Evolutionary conservation across 2,797 vertebrate genomes (phyloP).

Genomic region (Sebastes hubbsi): DNA sequence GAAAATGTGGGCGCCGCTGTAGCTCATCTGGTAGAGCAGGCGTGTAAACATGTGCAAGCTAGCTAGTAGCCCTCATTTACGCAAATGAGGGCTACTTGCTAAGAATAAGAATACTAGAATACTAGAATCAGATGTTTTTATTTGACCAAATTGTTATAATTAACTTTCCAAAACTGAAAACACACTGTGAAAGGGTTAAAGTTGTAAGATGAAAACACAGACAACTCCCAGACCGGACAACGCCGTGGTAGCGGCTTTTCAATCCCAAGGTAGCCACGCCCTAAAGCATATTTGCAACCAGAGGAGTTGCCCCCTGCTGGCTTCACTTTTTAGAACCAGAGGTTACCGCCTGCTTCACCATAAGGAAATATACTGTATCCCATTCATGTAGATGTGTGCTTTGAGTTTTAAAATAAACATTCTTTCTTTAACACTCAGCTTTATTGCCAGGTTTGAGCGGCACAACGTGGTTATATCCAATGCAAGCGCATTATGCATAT

Average conservation of each 20-base stretch:
- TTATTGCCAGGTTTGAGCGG: slow-evolving; percentile 1
- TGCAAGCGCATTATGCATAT: slow-evolving; percentile 54
- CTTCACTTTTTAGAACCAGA: background rate
- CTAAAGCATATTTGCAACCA: too few relatives aligned
- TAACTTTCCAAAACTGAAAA: background rate
- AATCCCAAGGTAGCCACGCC: background rate
- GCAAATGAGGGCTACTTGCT: too few relatives aligned
- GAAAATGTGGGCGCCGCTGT: background rate
- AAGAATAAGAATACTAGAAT: too few relatives aligned
- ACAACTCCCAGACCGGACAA: too few relatives aligned
- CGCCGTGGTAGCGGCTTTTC: background rate
- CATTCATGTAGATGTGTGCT: background rate
- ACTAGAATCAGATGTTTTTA: background rate
- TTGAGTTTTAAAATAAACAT: background rate
- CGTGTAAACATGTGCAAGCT: too few relatives aligned
- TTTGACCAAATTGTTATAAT: background rate
- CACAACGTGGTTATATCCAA: slow-evolving; percentile 31
- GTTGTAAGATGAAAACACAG: too few relatives aligned
- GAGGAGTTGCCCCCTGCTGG: too few relatives aligned
- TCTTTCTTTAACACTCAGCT: background rate
- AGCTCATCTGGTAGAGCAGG: too few relatives aligned
- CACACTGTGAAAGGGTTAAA: too few relatives aligned
- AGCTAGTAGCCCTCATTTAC: too few relatives aligned
- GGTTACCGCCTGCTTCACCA: background rate
- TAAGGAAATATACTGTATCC: background rate